Evolutionary conservation across 2,888 invertebrate species (phyloP).

Genomic region (Cynaeus angustus): DNA sequence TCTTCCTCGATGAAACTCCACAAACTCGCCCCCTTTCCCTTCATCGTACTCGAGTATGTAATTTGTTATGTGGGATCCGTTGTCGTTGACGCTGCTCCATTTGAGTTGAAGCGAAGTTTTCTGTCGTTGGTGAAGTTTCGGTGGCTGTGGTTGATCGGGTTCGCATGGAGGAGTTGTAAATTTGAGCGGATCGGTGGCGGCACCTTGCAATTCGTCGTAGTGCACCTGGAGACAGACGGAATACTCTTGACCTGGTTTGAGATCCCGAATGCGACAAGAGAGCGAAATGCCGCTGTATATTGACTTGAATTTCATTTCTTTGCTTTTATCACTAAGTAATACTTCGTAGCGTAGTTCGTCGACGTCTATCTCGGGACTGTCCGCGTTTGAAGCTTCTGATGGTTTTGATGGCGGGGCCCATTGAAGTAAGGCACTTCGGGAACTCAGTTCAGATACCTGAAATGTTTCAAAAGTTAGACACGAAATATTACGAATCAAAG

Average conservation of each 20-base stretch:
- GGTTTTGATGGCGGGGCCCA: constrained; percentile 81
- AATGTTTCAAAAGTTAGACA: too few species aligned
- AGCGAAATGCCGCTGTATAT: constrained; percentile 86
- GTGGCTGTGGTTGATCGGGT: constrained; percentile 83
- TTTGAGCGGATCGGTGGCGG: constrained; percentile 84
- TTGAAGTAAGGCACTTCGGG: constrained; percentile 88
- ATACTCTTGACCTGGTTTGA: constrained; percentile 92
- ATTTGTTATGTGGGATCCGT: constrained; percentile 85
- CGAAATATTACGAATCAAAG: too few species aligned
- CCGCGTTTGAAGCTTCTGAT: constrained; percentile 71
- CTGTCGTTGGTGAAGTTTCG: constrained; percentile 81
- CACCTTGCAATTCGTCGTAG: constrained; percentile 83
- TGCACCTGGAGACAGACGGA: constrained; percentile 85
- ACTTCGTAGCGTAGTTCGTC: constrained; percentile 87
- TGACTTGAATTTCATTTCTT: constrained; percentile 89
- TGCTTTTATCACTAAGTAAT: constrained; percentile 83
- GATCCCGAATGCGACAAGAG: constrained; percentile 87
- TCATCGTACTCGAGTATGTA: constrained; percentile 87
- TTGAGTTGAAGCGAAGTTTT: constrained; percentile 82
- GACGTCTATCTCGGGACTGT: constrained; percentile 74
- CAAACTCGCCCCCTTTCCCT: constrained; percentile 79
- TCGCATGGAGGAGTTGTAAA: constrained; percentile 89
- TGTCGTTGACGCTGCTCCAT: constrained; percentile 84
- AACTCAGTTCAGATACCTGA: constrained; percentile 87
- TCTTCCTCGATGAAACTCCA: constrained; percentile 82